Base-by-base conservation (phyloP, 1,140 invertebrate genomes). In the Drosophila eugracilis region DNA sequence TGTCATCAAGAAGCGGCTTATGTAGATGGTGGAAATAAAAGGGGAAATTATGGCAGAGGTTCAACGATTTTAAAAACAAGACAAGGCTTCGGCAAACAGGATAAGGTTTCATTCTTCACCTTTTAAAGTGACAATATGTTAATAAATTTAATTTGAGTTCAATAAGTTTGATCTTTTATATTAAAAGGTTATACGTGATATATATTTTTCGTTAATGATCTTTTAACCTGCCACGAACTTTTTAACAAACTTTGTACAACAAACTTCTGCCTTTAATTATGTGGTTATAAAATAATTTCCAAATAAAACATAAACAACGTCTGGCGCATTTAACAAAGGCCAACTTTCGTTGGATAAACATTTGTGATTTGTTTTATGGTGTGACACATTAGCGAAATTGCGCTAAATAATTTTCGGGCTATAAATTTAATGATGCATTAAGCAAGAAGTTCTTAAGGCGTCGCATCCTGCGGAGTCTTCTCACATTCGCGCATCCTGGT, bases 381-480 rank as follows among this genome's bases (percentile, higher is more conserved):
- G 70, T 63, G 78, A 78, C 75, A 83, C 83, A 88, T 88, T 88
- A 88, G 84, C 62, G 52, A 65, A 89, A 88, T 78, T 71, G 75
- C 62, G 71, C 62, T 75, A 88, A 88, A 88, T 81, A 62, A 84
- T 84, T 78, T 78, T 66, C 47, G 54, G 39, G 50, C 72, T 79
- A 85, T 85, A 85, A 88, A 88, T 88, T 88, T 88, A 88, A 89
- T 80, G 83, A 88, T 75, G 78, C 84, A 78, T 84, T 85, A 76
- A 81, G 71, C 79, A 21, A 41, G 54, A 41, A 66, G 44, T 37
- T 48, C 32, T 41, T 34, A 58, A 72, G 57, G 58, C 63, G 60
- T 67, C 47, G 58, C 63, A 53, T 69, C 62, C 57, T 54, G 65
- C 9, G 4, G 28, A 7, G 12, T 30, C 28, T 12, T 30, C 30